Evolutionary conservation across 2,113 vertebrate species (phyloP).

Genomic region (Chlamydotis undulata): DNA sequence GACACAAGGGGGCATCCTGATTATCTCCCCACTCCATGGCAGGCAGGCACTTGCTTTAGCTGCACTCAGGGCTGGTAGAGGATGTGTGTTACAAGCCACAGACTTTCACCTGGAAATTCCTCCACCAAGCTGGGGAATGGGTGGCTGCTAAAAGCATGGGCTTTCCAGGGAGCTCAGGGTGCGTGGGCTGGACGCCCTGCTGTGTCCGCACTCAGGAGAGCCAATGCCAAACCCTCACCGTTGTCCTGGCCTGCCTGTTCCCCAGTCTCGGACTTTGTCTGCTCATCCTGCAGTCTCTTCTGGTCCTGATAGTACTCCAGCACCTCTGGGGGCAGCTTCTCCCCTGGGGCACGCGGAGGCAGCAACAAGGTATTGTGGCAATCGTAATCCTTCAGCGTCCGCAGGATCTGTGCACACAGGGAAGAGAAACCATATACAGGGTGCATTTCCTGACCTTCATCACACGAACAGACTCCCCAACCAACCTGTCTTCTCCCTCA

Average conservation of each 20-base stretch:
- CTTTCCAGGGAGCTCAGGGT: neutral
- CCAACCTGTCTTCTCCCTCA: neutral
- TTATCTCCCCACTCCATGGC: neutral
- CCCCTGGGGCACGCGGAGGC: conserved; percentile 81
- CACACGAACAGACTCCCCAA: neutral
- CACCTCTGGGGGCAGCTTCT: conserved; percentile 83
- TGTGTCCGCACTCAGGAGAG: neutral
- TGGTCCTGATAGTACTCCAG: conserved; percentile 79
- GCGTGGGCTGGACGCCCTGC: neutral
- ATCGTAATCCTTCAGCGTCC: conserved; percentile 77
- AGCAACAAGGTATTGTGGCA: conserved; percentile 78
- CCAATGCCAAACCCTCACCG: neutral
- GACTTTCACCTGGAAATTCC: neutral
- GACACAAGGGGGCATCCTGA: neutral
- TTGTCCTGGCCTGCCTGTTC: conserved; percentile 1
- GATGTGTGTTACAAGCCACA: neutral
- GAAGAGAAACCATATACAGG: neutral
- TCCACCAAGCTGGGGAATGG: neutral
- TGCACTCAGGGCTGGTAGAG: neutral
- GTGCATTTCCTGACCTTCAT: neutral
- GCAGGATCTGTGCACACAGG: conserved; percentile 74
- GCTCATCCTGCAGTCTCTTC: conserved; percentile 59
- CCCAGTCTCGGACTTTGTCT: neutral
- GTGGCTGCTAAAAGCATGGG: neutral
- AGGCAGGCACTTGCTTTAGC: neutral